phyloP scores from a whole-genome alignment of 2,888 invertebrate genomes.

The Agriotes lineatus region DNA sequence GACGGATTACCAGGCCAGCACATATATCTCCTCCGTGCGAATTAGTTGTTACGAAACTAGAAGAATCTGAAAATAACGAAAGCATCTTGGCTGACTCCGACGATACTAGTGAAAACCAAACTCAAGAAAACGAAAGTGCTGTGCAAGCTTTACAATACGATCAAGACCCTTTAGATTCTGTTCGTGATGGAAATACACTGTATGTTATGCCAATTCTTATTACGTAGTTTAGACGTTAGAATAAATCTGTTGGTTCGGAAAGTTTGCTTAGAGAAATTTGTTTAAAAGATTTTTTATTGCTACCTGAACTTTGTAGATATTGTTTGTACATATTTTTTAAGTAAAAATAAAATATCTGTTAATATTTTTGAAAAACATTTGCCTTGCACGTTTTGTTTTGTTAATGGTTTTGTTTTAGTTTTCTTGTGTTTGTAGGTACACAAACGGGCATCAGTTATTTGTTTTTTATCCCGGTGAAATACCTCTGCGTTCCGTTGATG shows the following conservation, averaged over 20 bases:
- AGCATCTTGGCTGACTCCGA: constrained; percentile 55
- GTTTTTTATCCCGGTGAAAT: constrained; percentile 61
- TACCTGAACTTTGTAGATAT: constrained; percentile 16
- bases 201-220: constrained; percentile 64
- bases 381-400: too few species aligned
- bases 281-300: neutral
- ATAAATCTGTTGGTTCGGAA: neutral
- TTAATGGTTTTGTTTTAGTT: constrained; percentile 33
- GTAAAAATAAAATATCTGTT: constrained; percentile 27
- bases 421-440: constrained; percentile 54
- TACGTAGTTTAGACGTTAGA: constrained; percentile 44
- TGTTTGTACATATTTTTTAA: constrained; percentile 39
- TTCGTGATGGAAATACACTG: constrained; percentile 64
- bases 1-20: constrained; percentile 52
- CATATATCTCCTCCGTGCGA: constrained; percentile 49
- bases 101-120: constrained; percentile 58
- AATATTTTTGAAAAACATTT: constrained; percentile 11
- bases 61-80: constrained; percentile 48
- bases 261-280: neutral
- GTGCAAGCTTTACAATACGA: constrained; percentile 63
- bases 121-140: constrained; percentile 58
- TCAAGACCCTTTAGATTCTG: constrained; percentile 65
- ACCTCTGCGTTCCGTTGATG: constrained; percentile 53
- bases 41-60: constrained; percentile 48
- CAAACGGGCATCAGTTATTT: constrained; percentile 61